Base-by-base conservation (phyloP, 2,888 invertebrate genomes). In the Amiota mariae region DNA sequence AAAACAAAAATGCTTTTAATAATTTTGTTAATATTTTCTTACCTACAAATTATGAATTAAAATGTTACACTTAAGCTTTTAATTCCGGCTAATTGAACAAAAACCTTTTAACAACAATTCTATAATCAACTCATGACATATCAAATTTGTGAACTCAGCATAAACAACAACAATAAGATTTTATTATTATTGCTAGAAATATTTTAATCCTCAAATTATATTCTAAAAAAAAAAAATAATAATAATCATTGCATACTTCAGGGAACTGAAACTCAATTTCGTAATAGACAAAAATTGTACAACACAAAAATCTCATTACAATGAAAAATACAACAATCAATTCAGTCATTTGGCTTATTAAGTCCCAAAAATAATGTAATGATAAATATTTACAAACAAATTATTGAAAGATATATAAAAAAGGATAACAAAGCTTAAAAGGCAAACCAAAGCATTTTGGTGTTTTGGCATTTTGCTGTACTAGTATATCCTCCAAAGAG, bases 321-420 rank as follows among this genome's bases (percentile, higher is more conserved):
- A 18, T 20, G 36, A 36, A 36, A 36, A 36, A 36, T 6, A 36
- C 36, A 36, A 36, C 36, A 36, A 11, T 18, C 57, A 59, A 59
- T 20, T 15, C 18, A 59, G 57, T 59, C 20, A 59, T 59, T 59
- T 18, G 57, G 57, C 66, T 48, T 66, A 66, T 66, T 66, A 66
- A 48, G 66, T 66, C 48, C 66, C n/a, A 11, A 36, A 48, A 66
- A 48, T 66, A 46, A 66, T 48, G 48, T 54, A 63, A 46, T 36
- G 6, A 48, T 48, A 66, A 66, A 18, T 66, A 20, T 66, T 66
- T 66, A 48, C 48, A 66, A 66, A 20, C 66, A 48, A 66, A 48
- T 66, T 66, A 48, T 66, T 66, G 36, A 66, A 66, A 66, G 49
- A 36, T 6, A 36, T 6, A 36, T 36, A 36, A 36, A 66, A 66